Base-by-base conservation (phyloP, 2,888 invertebrate species). In the Tinea pellionella region DNA sequence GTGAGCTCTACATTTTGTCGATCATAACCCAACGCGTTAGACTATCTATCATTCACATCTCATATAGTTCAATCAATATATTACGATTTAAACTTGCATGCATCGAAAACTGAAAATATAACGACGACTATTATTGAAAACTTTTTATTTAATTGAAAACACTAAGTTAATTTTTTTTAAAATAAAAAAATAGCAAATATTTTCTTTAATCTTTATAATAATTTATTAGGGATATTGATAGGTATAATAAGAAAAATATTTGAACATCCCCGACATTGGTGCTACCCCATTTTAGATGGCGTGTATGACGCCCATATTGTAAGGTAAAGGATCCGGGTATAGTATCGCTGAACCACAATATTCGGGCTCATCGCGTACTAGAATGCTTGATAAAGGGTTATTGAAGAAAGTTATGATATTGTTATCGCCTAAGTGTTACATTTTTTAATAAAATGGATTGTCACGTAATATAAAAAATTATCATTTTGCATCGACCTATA, bases 381-480 rank as follows among this genome's bases (percentile, higher is more conserved):
- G 64, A 63, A 63, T 63, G 64, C 66, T 63, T 68, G 65, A 70
- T 69, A 70, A 78, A 79, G 79, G 78, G 78, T 74, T 78, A 73
- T 78, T 75, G 68, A 62, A 65, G 62, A 75, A 73, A 78, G 70
- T 71, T 77, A 78, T 77, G 73, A 69, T 71, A 72, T 71, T 73
- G 69, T 69, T 71, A 72, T 66, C 64, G 13, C 63, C 65, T 63
- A 65, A 68, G 63, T 63, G 64, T 64, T 61, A 51, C 59, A 60
- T 61, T 64, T 53, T 59, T 56, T 51, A 15, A 16, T 18, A 15
- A 47, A 47, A 47, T 47, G 47, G 9, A 13, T 47, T 47, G 15
- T 47, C 13, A 18, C 42, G 13, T 42, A n/a, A 42, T 8, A 13
- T 24, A 24, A 6, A 24, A 24, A n/a, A n/a, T n/a, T n/a, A n/a